A percentile compares a stretch with the other conserved stretches of the same genome.
phyloP scores from a whole-genome alignment of 2,113 vertebrate species.

The Sturnus vulgaris region DNA sequence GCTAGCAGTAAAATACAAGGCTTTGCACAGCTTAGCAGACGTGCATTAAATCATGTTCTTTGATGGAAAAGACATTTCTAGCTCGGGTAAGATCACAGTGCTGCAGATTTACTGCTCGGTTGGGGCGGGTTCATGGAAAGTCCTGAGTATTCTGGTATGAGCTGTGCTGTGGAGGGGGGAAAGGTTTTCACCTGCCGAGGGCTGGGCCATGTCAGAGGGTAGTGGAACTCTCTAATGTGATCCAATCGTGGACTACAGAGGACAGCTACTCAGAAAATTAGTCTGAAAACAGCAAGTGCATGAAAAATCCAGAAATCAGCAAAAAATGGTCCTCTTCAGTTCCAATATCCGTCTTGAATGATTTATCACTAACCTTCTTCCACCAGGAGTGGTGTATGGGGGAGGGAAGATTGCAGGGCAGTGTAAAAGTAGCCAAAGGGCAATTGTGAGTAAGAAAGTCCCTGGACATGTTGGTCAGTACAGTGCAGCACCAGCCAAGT shows the following conservation, averaged over 20 bases:
- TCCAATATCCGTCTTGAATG: not conserved
- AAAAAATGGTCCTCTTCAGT: not conserved
- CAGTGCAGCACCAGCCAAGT: not conserved
- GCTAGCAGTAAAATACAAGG: not conserved
- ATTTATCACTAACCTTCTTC: not conserved
- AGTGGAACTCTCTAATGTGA: not conserved
- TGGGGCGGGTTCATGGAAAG: not conserved
- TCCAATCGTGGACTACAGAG: not conserved
- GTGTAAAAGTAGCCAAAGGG: not conserved
- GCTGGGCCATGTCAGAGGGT: not conserved
- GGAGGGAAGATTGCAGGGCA: not conserved
- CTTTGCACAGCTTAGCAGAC: not conserved
- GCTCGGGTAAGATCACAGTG: not conserved
- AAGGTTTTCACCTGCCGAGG: not conserved
- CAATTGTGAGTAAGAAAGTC: not conserved
- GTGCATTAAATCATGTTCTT: not conserved
- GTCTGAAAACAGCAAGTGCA: not conserved
- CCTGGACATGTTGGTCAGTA: not conserved
- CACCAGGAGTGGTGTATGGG: not conserved
- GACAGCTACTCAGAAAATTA: not conserved
- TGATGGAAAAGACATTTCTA: not conserved
- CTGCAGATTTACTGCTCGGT: slow-evolving; percentile 3
- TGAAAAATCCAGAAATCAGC: not conserved
- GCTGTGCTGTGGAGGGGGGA: not conserved
- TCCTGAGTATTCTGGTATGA: not conserved